phyloP scores from a whole-genome alignment of 1,140 invertebrate species.

The Zophobas atratus region DNA sequence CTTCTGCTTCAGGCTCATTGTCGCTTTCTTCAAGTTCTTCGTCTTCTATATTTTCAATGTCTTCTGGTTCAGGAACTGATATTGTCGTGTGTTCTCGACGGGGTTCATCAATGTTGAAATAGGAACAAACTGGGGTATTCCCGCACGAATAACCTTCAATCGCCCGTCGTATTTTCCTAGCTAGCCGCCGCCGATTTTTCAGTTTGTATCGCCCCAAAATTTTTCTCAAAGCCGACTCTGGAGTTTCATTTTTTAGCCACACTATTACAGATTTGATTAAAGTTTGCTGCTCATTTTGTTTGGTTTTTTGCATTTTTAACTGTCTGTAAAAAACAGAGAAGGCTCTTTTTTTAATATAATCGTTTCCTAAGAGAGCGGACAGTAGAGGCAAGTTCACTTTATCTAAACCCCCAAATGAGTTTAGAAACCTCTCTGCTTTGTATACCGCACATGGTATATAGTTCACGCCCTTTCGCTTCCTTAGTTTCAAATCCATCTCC shows the following conservation, averaged over 20 bases:
- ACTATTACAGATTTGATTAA: conserved; percentile 78
- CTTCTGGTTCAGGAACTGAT: conserved; percentile 48
- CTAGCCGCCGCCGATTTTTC: conserved; percentile 70
- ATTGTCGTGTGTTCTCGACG: conserved; percentile 22
- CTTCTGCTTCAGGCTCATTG: conserved; percentile 37
- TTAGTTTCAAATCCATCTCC: conserved; percentile 67
- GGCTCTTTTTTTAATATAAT: conserved; percentile 81
- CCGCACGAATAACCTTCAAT: conserved; percentile 76
- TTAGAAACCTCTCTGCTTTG: conserved; percentile 78
- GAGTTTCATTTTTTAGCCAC: conserved; percentile 81
- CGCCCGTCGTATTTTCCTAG: conserved; percentile 73
- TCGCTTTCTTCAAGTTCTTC: conserved; percentile 53
- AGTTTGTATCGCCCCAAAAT: conserved; percentile 75
- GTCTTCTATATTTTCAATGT: conserved; percentile 49
- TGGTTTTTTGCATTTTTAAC: conserved; percentile 74
- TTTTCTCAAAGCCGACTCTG: conserved; percentile 79
- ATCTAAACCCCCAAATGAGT: conserved; percentile 76
- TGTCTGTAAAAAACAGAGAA: conserved; percentile 81
- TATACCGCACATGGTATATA: conserved; percentile 81
- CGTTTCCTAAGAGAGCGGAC: conserved; percentile 89
- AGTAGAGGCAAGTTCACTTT: conserved; percentile 81
- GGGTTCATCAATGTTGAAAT: conserved; percentile 68
- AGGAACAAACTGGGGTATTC: conserved; percentile 72
- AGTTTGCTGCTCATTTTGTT: conserved; percentile 73
- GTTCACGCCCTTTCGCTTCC: conserved; percentile 61